Conservation (phyloP, 1,140 invertebrate species). For the Drosophila pectinifera region DNA sequence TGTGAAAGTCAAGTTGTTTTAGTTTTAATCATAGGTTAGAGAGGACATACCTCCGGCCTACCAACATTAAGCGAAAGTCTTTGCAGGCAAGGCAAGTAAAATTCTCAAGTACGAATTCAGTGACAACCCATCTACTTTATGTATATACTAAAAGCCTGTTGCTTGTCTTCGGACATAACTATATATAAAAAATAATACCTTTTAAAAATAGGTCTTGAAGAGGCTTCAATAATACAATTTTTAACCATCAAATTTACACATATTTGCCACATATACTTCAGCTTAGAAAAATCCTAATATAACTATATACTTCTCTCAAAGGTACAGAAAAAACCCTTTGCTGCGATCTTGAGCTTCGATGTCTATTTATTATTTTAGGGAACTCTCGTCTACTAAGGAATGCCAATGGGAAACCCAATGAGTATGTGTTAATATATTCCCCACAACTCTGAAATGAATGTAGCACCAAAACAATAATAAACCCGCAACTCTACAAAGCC, state of each 20-base stretch:
- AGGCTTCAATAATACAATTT: no score
- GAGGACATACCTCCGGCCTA: no score
- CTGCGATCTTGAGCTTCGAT: conserved; percentile 12
- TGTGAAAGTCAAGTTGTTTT: no score
- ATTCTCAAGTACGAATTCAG: conserved; percentile 7
- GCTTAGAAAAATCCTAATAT: neutral
- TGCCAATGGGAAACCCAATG: conserved; percentile 1
- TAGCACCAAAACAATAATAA: conserved; percentile 24
- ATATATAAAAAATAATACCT: neutral
- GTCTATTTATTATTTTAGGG: conserved; percentile 20
- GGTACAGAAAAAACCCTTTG: neutral
- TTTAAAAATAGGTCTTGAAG: no score
- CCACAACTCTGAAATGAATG: conserved; percentile 30
- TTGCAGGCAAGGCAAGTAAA: neutral
- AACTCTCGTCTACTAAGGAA: conserved; percentile 8
- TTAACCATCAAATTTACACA: neutral
- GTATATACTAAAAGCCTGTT: neutral
- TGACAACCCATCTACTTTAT: neutral
- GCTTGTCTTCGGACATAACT: neutral
- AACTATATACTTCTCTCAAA: no score
- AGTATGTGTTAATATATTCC: conserved; percentile 25
- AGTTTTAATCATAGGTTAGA: neutral
- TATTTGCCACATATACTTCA: neutral
- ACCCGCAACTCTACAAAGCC: conserved; percentile 13
- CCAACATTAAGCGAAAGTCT: neutral